Percentiles rank a stretch among this genome's conserved stretches.
Conservation (phyloP, 2,113 vertebrate genomes). For the Neotoma lepida region DNA sequence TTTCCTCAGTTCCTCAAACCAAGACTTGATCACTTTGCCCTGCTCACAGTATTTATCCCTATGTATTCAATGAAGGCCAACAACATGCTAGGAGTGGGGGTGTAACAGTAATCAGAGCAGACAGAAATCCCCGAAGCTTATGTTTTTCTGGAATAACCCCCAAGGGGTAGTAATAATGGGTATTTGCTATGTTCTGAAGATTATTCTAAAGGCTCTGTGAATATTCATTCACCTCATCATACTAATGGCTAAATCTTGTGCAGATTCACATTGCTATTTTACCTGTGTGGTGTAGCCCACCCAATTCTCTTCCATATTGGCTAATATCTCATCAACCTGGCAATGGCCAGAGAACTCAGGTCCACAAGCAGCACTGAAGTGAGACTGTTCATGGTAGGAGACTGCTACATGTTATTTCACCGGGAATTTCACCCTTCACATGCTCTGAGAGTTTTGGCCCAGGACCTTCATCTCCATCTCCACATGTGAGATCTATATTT, state of each 20-base stretch:
- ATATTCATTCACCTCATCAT: constrained; percentile 9
- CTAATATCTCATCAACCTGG: not conserved
- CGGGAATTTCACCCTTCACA: not conserved
- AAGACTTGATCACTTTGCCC: not conserved
- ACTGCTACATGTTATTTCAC: not conserved
- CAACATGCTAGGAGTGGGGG: not conserved
- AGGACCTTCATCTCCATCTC: not conserved
- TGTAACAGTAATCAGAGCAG: not conserved
- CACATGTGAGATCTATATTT: not conserved
- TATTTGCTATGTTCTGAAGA: not conserved
- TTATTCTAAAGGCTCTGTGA: constrained; percentile 27
- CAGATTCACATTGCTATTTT: not conserved
- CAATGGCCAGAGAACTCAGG: not conserved
- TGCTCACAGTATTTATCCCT: not conserved
- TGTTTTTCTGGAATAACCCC: not conserved
- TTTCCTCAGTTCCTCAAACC: not conserved
- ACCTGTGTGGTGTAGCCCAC: not conserved
- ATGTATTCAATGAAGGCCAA: not conserved
- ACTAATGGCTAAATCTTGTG: not conserved
- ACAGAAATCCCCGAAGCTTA: not conserved
- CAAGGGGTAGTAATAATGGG: not conserved
- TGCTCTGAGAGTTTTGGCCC: not conserved
- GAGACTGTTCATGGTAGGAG: not conserved
- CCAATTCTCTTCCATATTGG: not conserved
- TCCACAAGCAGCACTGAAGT: not conserved